A percentile compares a stretch with the other conserved stretches of the same genome.
These are phyloP conservation scores for Epinotia bilunana DNA, from an alignment of 2,888 invertebrate genomes.

Conservation along the genomic window DNA sequence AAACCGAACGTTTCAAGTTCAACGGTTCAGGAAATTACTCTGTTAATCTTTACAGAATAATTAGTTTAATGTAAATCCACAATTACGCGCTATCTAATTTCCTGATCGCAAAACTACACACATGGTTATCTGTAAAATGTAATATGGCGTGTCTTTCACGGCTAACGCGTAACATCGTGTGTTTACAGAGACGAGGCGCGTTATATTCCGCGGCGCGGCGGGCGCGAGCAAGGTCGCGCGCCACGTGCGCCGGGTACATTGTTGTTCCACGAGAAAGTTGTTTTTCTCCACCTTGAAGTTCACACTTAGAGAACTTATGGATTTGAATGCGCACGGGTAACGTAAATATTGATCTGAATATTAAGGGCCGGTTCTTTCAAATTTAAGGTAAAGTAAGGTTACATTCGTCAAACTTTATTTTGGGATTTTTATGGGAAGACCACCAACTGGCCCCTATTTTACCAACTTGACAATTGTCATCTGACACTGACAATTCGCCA, in stretches of 20 bases:
- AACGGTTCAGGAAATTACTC: no score
- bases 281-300: constrained; percentile 42
- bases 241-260: constrained; percentile 64
- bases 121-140: constrained; percentile 40
- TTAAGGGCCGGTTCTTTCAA: not conserved
- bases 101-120: constrained; percentile 35
- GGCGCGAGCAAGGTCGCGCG: constrained; percentile 64
- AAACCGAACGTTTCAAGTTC: no score
- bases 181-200: constrained; percentile 47
- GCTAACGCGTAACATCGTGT: constrained; percentile 62
- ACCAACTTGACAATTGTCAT: no score
- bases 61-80: no score
- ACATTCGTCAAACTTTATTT: not conserved
- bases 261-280: constrained; percentile 42
- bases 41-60: no score
- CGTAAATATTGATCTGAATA: constrained; percentile 12
- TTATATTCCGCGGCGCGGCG: constrained; percentile 22
- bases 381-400: not conserved
- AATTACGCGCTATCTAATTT: constrained; percentile 5
- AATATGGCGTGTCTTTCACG: constrained; percentile 56
- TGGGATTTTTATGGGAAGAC: not conserved
- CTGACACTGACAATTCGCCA: no score
- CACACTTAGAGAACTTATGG: constrained; percentile 23
- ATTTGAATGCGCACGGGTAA: constrained; percentile 16
- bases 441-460: no score